These are phyloP conservation scores for Lophius piscatorius DNA, from an alignment of 2,113 vertebrate genomes.

Conservation along the genomic window DNA sequence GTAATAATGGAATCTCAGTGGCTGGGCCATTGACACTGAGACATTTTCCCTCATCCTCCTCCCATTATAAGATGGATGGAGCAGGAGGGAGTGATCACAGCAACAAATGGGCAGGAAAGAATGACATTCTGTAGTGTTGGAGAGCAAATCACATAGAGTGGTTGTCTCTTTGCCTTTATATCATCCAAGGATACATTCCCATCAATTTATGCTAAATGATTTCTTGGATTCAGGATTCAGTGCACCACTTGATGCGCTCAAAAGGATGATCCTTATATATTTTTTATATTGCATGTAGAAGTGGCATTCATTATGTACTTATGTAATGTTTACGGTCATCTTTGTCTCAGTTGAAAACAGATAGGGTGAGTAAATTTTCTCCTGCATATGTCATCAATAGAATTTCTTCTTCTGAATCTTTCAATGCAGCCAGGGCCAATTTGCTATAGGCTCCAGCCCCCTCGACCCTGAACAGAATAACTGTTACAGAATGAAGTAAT, in stretches of 20 bases:
- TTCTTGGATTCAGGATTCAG: slow-evolving; percentile 4
- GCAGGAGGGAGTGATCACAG: slow-evolving; percentile 50
- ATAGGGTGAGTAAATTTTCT: too few species aligned
- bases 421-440: too few species aligned
- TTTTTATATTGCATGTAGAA: not conserved
- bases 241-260: not conserved
- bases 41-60: slow-evolving; percentile 68
- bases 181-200: slow-evolving; percentile 18
- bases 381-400: too few species aligned
- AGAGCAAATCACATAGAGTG: slow-evolving; percentile 31
- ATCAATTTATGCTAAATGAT: slow-evolving; percentile 14
- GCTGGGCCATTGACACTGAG: slow-evolving; percentile 64
- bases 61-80: slow-evolving; percentile 70
- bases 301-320: slow-evolving; percentile 3
- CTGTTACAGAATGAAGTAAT: too few species aligned
- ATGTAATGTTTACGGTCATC: too few species aligned
- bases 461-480: too few species aligned
- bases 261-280: slow-evolving; percentile 4
- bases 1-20: slow-evolving; percentile 74
- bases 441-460: too few species aligned
- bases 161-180: slow-evolving; percentile 22
- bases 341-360: too few species aligned
- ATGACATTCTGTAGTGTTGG: slow-evolving; percentile 24
- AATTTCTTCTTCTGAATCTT: too few species aligned
- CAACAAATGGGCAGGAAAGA: slow-evolving; percentile 54